Percentiles rank a stretch among this genome's conserved stretches.
Evolutionary conservation across 2,888 invertebrate genomes (phyloP).

Genomic region (Lithosia quadra): DNA sequence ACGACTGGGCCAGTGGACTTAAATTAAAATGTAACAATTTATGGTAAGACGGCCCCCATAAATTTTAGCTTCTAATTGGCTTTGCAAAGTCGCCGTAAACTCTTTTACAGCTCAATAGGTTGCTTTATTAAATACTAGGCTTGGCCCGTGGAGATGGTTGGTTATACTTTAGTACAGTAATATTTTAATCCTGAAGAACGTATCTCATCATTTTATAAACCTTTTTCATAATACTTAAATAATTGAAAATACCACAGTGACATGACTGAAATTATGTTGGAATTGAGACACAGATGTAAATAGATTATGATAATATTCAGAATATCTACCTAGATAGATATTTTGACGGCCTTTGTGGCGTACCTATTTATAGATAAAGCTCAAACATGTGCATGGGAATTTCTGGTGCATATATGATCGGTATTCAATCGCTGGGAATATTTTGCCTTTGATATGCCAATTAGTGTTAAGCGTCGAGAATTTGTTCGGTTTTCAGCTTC

Average conservation of each 20-base stretch:
- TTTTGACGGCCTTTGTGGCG: too few relatives aligned
- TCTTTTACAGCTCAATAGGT: conserved; percentile 79
- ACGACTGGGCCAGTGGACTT: conserved; percentile 68
- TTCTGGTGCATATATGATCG: background rate
- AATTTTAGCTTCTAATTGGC: conserved; percentile 83
- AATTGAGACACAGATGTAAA: too few relatives aligned
- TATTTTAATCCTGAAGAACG: too few relatives aligned
- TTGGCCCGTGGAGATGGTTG: conserved; percentile 30
- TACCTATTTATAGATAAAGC: background rate
- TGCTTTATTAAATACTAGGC: conserved; percentile 72
- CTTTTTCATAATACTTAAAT: too few relatives aligned
- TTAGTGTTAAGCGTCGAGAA: background rate
- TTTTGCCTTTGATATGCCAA: background rate
- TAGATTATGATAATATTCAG: too few relatives aligned
- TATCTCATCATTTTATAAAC: too few relatives aligned
- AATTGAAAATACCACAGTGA: too few relatives aligned
- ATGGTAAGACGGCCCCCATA: conserved; percentile 74
- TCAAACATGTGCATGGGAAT: background rate
- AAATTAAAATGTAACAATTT: conserved; percentile 85
- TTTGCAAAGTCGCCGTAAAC: conserved; percentile 77
- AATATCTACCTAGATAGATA: too few relatives aligned
- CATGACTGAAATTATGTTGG: too few relatives aligned
- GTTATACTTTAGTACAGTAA: background rate
- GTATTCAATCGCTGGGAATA: background rate
- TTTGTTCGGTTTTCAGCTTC: background rate